These are phyloP conservation scores for Pollicipes pollicipes DNA, from an alignment of 1,140 invertebrate genomes.

Conservation along the genomic window DNA sequence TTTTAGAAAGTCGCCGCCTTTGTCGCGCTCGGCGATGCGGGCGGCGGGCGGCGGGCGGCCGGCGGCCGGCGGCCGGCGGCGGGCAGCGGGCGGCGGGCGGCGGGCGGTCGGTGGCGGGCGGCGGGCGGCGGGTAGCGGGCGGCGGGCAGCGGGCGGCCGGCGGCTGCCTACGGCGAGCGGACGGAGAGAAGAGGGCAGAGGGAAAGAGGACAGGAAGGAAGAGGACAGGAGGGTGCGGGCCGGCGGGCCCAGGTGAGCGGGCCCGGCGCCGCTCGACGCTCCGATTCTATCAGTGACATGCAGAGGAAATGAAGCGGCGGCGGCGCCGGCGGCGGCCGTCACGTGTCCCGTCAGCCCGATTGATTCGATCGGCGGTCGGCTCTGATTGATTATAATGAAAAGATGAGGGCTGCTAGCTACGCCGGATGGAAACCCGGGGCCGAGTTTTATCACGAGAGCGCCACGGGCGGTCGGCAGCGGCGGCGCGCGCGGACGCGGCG, in stretches of 20 bases:
- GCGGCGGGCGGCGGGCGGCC: too few species aligned
- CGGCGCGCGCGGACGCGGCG: neutral
- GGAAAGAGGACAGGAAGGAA: too few species aligned
- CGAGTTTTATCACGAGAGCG: neutral
- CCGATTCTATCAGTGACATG: neutral
- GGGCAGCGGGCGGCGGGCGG: too few species aligned
- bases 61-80: too few species aligned
- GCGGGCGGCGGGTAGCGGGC: too few species aligned
- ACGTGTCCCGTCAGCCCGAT: neutral
- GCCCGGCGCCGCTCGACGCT: too few species aligned
- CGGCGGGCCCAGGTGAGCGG: neutral
- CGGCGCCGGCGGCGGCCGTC: neutral
- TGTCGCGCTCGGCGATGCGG: neutral
- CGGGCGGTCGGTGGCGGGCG: too few species aligned
- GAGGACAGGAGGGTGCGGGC: neutral
- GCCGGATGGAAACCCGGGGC: too few species aligned
- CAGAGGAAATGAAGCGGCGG: neutral
- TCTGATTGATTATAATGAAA: conserved; percentile 1
- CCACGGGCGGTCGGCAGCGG: too few species aligned
- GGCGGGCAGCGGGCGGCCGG: too few species aligned
- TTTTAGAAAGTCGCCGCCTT: neutral
- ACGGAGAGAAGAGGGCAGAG: neutral
- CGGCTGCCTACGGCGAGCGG: too few species aligned
- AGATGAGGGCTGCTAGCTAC: neutral
- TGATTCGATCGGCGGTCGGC: neutral